Evolutionary conservation across 2,888 invertebrate species (phyloP), one percentile per base, ranked within the genome.

Genomic region (Euproctis similis): DNA sequence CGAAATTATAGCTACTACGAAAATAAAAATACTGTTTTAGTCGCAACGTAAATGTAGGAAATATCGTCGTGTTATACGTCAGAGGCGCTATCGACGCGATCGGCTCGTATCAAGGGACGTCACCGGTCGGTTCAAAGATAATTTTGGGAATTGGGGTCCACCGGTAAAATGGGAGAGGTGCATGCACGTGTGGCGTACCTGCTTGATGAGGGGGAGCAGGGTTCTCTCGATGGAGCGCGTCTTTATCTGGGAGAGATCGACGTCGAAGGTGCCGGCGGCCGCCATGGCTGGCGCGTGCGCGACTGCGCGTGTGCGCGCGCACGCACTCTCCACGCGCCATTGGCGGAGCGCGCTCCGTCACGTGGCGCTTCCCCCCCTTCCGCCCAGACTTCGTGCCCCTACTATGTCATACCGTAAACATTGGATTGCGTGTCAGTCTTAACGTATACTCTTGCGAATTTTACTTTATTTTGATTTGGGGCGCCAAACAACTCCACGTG

Each of bases 201-300:
- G 96, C 82, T 94, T 95, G 68, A 96, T 93, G 77, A 96, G 90
- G 59, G 96, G 96, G 71, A 96, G 91, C 62, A 96, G 89, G 57
- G 95, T 95, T 86, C 93, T 93, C 87, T 96, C 96, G 85, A 96
- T 93, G 82, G 95, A 95, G 88, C 92, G 93, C 63, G 95, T 96
- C 85, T 93, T 92, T 74, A 96, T 95, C 87, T 94, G 94, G 77
- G 94, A 74, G 63, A 85, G 70, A 67, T 86, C 85, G 66, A 85
- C 67, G 59, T 86, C 80, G 60, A 86, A 80, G 74, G 82, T 75
- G 82, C 86, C 85, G 77, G 85, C 78, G 86, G 86, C 85, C 86
- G 87, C 87, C 87, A 87, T 87, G 86, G 81, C 72, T 77, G 77
- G 81, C 77, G 72, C 73, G 69, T 66, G 58, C 66, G 75, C 74